A percentile compares a stretch with the other conserved stretches of the same genome.
These are phyloP conservation scores for Belgica antarctica DNA, from an alignment of 2,888 invertebrate genomes.

Conservation along the genomic window DNA sequence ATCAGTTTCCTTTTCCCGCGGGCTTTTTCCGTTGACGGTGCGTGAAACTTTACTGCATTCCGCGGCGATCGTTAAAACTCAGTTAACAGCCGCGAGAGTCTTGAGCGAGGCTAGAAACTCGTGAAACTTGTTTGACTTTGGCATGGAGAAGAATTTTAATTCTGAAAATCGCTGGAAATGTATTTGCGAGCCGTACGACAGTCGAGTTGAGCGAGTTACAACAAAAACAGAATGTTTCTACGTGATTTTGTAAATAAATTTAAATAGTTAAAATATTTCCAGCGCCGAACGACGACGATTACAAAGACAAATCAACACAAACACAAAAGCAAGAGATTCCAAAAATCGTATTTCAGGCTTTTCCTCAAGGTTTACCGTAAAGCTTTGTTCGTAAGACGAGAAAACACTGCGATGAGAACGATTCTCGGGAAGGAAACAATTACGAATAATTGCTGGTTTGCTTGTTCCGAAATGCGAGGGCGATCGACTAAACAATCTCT, in stretches of 20 bases:
- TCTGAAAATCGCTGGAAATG: too few species aligned
- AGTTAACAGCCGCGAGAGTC: not conserved
- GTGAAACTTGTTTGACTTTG: not conserved
- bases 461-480: constrained; percentile 10
- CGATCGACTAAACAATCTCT: not conserved
- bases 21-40: not conserved
- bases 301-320: not conserved
- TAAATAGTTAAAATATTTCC: constrained; percentile 15
- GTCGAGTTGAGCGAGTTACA: too few species aligned
- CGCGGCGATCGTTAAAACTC: not conserved
- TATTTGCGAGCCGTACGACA: too few species aligned
- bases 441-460: not conserved
- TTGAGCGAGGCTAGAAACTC: not conserved
- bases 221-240: not conserved
- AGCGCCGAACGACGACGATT: not conserved
- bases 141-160: not conserved
- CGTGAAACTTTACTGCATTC: constrained; percentile 16
- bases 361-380: constrained; percentile 1
- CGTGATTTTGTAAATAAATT: constrained; percentile 25
- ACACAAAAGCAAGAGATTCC: not conserved
- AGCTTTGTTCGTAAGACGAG: not conserved
- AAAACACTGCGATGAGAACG: not conserved
- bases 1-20: not conserved
- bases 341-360: not conserved
- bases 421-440: not conserved